Base-by-base conservation (phyloP, 2,113 vertebrate species). In the Melanostigma gelatinosum region DNA sequence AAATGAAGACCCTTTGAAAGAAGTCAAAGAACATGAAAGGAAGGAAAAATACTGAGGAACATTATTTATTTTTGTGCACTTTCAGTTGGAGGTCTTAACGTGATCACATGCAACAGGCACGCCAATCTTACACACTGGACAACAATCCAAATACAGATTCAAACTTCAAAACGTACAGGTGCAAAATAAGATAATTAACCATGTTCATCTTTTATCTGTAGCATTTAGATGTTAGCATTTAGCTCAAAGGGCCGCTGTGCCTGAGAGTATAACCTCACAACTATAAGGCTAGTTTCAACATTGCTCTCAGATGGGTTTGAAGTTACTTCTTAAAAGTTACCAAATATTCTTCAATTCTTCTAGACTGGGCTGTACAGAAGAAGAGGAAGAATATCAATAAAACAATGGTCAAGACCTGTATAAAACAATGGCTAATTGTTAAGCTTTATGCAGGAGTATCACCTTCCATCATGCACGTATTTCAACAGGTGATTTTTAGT, bases 341-440 rank as follows among this genome's bases (percentile, higher is more conserved):
- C 22, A 22, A 78, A 58, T 9, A 22, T 29, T 57, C 36, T 34
- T 62, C 8, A 18, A 9, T 50, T 42, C 1, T 1, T 60, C 11
- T 27, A 46, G 11, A 46, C 8, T 0, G 0, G 11, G 1, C 20
- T 24, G 8, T 3, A 16, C 20, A 32, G 9, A n/a, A 74, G 6
- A 62, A 13, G 18, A 40, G 2, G 4, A 61, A 0, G 1, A 24
- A 66, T 18, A 60, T 2, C 0, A 46, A 27, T 44, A 8, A 38
- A 65, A 46, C 20, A n/a, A 72, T 42, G 16, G 52, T n/a, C 44
- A 74, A 54, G 12, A 71, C 36, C n/a, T 24, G 8, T 29, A 29
- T 40, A 18, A 77, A 80, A 81, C 69, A 81, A 75, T 63, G 60
- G n/a, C 46, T 58, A 20, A 54, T 67, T 77, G 67, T 76, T 72